A percentile compares a stretch with the other conserved stretches of the same genome.
Conservation (phyloP, 2,797 vertebrate species). For the Chloroceryle inda region DNA sequence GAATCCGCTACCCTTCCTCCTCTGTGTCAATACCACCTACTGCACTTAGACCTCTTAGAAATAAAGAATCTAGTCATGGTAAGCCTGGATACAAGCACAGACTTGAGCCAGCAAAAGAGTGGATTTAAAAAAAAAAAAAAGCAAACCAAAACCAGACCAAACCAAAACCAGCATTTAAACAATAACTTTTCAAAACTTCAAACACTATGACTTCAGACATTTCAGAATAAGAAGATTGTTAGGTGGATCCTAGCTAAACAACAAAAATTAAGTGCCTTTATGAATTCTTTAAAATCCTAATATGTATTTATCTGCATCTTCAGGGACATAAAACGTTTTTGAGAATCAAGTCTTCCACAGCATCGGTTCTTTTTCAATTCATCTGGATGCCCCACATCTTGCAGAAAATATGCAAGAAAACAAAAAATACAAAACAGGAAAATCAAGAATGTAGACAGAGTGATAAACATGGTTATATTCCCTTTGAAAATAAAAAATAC, state of each 20-base stretch:
- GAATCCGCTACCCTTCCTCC: background rate
- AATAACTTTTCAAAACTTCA: background rate
- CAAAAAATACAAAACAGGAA: background rate
- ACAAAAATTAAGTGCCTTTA: background rate
- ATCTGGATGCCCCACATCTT: background rate
- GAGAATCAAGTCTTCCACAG: background rate
- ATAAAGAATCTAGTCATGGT: background rate
- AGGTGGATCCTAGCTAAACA: background rate
- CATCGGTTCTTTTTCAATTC: background rate
- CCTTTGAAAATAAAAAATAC: background rate
- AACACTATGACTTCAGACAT: background rate
- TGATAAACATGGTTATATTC: background rate
- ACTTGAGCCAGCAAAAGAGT: background rate
- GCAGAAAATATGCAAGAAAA: background rate
- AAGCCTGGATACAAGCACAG: background rate
- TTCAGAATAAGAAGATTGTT: background rate
- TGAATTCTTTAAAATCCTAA: background rate
- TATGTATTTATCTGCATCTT: background rate
- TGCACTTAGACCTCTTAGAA: background rate
- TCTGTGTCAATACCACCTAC: background rate
- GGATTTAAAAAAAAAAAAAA: background rate
- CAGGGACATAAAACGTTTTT: background rate
- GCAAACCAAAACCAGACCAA: too few relatives aligned
- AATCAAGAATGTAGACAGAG: background rate
- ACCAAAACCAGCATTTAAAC: background rate